phyloP scores from a whole-genome alignment of 1,140 invertebrate genomes.

The Wiebesia pumilae region DNA sequence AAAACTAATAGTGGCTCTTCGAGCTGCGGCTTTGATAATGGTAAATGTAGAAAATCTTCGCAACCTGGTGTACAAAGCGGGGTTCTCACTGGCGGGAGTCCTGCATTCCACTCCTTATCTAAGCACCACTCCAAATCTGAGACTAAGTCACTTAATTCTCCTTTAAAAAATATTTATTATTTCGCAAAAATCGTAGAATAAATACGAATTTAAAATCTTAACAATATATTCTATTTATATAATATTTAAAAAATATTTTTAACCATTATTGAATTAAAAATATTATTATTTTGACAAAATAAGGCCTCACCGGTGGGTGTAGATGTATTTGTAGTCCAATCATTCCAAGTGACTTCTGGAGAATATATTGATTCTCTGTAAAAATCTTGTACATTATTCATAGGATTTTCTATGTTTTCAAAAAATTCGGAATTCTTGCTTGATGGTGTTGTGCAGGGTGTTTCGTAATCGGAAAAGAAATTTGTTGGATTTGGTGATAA shows the following conservation, averaged over 20 bases:
- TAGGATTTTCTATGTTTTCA: slow-evolving; percentile 55
- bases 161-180: neutral
- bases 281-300: too few species aligned
- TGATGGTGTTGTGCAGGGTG: slow-evolving; percentile 61
- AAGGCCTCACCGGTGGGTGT: neutral
- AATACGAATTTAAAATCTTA: neutral
- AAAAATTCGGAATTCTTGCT: slow-evolving; percentile 61
- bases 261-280: too few species aligned
- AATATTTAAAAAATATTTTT: too few species aligned
- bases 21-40: slow-evolving; percentile 62
- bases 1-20: slow-evolving; percentile 71
- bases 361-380: slow-evolving; percentile 68
- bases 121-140: slow-evolving; percentile 71
- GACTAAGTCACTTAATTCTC: slow-evolving; percentile 68
- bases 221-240: neutral
- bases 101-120: slow-evolving; percentile 67
- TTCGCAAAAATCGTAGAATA: neutral
- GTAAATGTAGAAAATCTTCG: slow-evolving; percentile 71
- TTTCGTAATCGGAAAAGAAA: slow-evolving; percentile 64
- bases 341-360: slow-evolving; percentile 66
- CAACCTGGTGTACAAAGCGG: slow-evolving; percentile 73
- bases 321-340: slow-evolving; percentile 59
- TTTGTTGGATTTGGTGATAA: slow-evolving; percentile 55
- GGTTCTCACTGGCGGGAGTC: slow-evolving; percentile 72
- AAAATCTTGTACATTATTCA: slow-evolving; percentile 58